Evolutionary conservation across 2,113 vertebrate species (phyloP), one percentile per base, ranked within the genome.

Genomic region (Chinchilla lanigera): DNA sequence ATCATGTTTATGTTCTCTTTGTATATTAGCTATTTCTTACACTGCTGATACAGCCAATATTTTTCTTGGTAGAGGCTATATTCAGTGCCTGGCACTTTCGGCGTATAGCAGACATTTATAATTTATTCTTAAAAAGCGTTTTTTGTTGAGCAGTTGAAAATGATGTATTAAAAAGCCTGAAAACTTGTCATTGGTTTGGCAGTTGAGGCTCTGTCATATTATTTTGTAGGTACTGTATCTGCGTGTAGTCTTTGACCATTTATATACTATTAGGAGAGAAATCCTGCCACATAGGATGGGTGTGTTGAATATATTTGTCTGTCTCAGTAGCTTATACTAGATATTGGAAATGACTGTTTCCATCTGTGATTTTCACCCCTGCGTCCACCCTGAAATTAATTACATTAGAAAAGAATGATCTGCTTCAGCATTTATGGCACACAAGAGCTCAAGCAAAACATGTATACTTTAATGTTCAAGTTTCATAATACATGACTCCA

Each of bases 291-390:
- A 88, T 16, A 26, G 96, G 41, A 47, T 97, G 58, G 52, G 69
- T 83, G n/a, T 94, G 41, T 73, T 73, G 71, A 0, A 13, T 44
- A 92, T 73, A 73, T 92, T 92, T 90, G 88, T 88, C 65, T 93
- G 35, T 93, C 60, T 95, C 52, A 90, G 56, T 88, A 97, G 90
- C 94, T 96, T 93, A 89, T 81, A 92, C 7, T 86, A 97, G 63
- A 92, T 98, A 90, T 95, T 69, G 50, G 85, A 94, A 96, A 81
- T 95, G 71, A 89, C 94, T 93, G 2, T 96, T 82, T 90, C 81
- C 81, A 92, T 92, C 90, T 97, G 94, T 86, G 86, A 89, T 94
- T 61, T 78, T 85, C 19, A 77, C 52, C 52, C 77, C 67, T 87
- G 38, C 54, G 22, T 93, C 94, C 54, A 93, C 89, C 86, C 90